Evolutionary conservation across 1,140 invertebrate species (phyloP), one percentile per base, ranked within the genome.

Genomic region (Telenomus remus): DNA sequence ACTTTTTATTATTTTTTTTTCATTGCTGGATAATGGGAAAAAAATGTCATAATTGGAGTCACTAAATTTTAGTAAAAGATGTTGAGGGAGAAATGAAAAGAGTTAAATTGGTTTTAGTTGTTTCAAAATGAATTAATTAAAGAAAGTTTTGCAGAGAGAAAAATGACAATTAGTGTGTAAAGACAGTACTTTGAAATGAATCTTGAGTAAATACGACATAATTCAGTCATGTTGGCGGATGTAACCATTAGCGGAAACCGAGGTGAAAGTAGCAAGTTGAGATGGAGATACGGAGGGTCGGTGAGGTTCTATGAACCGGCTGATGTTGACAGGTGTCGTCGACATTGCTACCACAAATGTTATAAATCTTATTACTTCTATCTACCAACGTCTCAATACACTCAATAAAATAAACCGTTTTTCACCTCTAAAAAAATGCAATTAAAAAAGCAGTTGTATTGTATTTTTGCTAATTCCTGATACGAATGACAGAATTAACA

Each of bases 231-330:
- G 74, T 71, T 76, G 56, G 66, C 66, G 74, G 74, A 76, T 76
- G 74, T 76, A 71, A 71, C 74, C 66, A 76, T 71, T 76, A 76
- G 73, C 73, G 66, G 73, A 76, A 76, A 76, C 49, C 55, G 55
- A 65, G 61, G 73, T 76, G 73, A 76, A 76, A 76, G 73, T 76
- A 76, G 73, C 66, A 51, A 76, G 66, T 71, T 59, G 46, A 76
- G 73, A 69, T 59, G 65, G 60, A 76, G 72, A 75, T 70, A 70
- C 59, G 48, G 50, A 34, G 49, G 59, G 57, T 64, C 64, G 71
- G 37, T 16, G 56, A 56, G 54, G 59, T 54, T 64, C 59, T 70
- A 54, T 59, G 59, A 66, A 73, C 70, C 55, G 39, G 19, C 19
- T 27, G 49, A 64, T 42, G 56, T 76, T 76, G 65, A 70, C 66